Evolutionary conservation across 2,113 vertebrate species (phyloP), one percentile per base, ranked within the genome.

Genomic region (Albula goreensis): DNA sequence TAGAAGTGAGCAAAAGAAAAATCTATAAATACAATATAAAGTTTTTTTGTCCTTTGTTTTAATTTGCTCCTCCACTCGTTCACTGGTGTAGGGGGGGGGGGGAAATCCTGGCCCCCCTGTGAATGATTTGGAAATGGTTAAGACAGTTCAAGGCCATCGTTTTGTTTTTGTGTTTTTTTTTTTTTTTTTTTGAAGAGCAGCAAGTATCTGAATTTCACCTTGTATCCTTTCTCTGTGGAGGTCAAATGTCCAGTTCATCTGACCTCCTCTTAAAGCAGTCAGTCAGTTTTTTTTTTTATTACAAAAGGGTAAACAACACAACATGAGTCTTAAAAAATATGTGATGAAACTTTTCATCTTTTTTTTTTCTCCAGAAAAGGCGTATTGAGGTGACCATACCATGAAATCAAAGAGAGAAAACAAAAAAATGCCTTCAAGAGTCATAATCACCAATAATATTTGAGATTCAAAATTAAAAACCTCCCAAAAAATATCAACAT

Each of bases 141-240:
- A 95, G 95, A 95, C 93, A 96, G 94, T 95, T 95, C 95, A 96
- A 96, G 95, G 95, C 95, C 95, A 96, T 96, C 92, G 50, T 93
- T 92, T 93, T 93, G 91, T 93, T 74, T 74, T n/a, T 74, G n/a
- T 70, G 22, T 22, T 1, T 0, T 60, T 60, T 86, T 81, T 92
- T 94, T 94, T 94, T 95, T 94, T 92, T 94, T 94, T 94, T 95
- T 94, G 92, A 94, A 95, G 94, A 96, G 95, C 95, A 96, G 95
- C 95, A 96, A 92, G 93, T 95, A 94, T 95, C 91, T 89, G 91
- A 94, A 92, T 95, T 95, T 94, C 94, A 93, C 92, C 93, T 91
- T 90, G 87, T 92, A 89, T 41, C 90, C 90, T 90, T 82, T 85
- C 87, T 86, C 88, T 90, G 87, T 89, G 91, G 92, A 93, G 91